Evolutionary conservation across 2,797 vertebrate genomes (phyloP).

Genomic region (Halcyon leucocephala): DNA sequence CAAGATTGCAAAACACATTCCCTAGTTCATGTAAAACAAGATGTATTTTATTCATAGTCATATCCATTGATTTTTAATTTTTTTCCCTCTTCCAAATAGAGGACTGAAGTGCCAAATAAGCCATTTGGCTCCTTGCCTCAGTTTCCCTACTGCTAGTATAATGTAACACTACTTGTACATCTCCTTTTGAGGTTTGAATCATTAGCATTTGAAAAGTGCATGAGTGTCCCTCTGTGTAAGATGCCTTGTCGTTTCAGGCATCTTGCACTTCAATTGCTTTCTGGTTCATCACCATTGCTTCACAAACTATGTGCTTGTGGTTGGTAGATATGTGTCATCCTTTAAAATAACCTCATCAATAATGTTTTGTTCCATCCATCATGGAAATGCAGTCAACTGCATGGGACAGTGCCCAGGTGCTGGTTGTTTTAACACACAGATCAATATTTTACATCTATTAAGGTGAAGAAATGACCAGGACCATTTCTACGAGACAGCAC

Average conservation of each 20-base stretch:
- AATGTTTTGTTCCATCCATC: background rate
- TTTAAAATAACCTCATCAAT: background rate
- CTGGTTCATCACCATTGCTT: background rate
- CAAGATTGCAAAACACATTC: background rate
- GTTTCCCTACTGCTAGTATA: background rate
- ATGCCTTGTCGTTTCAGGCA: background rate
- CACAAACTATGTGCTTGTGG: background rate
- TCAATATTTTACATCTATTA: background rate
- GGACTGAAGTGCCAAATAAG: background rate
- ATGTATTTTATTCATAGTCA: background rate
- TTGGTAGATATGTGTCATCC: background rate
- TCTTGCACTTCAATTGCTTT: background rate
- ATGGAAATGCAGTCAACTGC: rapidly evolving
- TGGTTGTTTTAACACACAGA: background rate
- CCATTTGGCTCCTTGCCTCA: background rate
- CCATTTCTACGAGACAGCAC: background rate
- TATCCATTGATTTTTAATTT: rapidly evolving
- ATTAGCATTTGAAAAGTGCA: background rate
- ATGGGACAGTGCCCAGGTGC: background rate
- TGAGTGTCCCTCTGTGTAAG: rapidly evolving
- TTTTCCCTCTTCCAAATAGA: background rate
- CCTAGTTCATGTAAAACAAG: background rate
- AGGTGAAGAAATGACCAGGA: background rate
- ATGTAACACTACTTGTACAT: background rate
- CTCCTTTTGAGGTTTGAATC: background rate